These are phyloP conservation scores for Gobionotothen gibberifrons DNA, from an alignment of 2,797 vertebrate genomes.

Conservation along the genomic window DNA sequence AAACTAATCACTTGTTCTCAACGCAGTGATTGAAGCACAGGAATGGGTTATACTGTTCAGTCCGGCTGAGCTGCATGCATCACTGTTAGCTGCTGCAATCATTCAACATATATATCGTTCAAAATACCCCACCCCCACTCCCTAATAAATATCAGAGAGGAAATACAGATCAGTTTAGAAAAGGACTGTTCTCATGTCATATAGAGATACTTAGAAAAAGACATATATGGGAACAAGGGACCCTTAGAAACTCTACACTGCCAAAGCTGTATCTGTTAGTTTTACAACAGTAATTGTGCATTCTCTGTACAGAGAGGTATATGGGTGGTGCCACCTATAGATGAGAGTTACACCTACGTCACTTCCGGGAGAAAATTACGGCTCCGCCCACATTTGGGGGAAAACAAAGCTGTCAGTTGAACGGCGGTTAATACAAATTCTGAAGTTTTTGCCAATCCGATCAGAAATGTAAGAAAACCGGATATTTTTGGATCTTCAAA, in stretches of 20 bases:
- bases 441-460: too few species aligned
- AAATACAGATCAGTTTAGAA: not conserved
- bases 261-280: not conserved
- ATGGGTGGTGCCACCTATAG: constrained; percentile 68
- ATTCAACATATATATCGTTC: constrained; percentile 13
- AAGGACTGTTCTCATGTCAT: not conserved
- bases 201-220: not conserved
- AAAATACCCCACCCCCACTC: not conserved
- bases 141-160: not conserved
- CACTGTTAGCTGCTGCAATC: not conserved
- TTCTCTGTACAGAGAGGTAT: too few species aligned
- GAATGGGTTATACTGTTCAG: not conserved
- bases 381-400: too few species aligned
- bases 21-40: not conserved
- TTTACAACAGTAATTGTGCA: too few species aligned
- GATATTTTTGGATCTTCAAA: too few species aligned
- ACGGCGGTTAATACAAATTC: too few species aligned
- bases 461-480: too few species aligned
- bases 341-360: too few species aligned
- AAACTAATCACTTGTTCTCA: constrained; percentile 2
- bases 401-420: too few species aligned
- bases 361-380: too few species aligned
- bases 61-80: not conserved
- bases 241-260: not conserved
- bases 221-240: not conserved